Evolutionary conservation across 37 sponge, comb jelly and placozoan genomes (phyloP).

Genomic region (Tethya wilhelma): DNA sequence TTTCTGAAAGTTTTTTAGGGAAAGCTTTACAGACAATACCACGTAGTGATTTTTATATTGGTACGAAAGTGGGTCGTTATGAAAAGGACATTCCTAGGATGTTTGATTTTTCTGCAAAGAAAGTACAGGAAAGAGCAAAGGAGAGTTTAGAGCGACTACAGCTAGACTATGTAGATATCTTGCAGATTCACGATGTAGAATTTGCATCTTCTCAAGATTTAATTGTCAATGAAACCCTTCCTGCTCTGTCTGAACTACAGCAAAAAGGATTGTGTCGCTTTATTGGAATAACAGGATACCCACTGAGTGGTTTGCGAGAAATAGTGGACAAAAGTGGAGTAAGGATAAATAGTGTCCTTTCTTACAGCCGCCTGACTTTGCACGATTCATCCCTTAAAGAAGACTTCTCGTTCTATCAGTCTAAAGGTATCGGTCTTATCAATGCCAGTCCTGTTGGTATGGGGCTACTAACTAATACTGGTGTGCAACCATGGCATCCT

Average conservation of each 20-base stretch:
- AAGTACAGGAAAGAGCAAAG: conserved; percentile 47
- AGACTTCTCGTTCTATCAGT: conserved; percentile 69
- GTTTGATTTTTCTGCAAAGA: conserved; percentile 89
- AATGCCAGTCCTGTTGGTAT: conserved; percentile 92
- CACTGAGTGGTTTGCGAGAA: conserved; percentile 55
- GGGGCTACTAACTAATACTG: conserved; percentile 78
- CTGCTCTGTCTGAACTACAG: conserved; percentile 83
- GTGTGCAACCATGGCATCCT: conserved; percentile 83
- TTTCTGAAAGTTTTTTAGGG: conserved; percentile 86
- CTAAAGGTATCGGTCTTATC: conserved; percentile 76
- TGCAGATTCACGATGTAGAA: conserved; percentile 93
- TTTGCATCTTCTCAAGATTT: conserved; percentile 88
- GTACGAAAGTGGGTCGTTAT: conserved; percentile 91
- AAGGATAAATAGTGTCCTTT: conserved; percentile 81
- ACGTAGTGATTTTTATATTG: conserved; percentile 71
- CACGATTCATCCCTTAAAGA: conserved; percentile 76
- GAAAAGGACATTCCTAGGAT: conserved; percentile 50
- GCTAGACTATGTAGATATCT: conserved; percentile 80
- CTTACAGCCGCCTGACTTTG: conserved; percentile 83
- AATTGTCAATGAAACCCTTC: conserved; percentile 81
- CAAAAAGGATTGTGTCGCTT: conserved; percentile 76
- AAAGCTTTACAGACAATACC: conserved; percentile 66
- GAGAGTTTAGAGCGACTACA: conserved; percentile 75
- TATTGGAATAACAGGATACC: conserved; percentile 96
- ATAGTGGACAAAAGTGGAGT: conserved; percentile 56